Evolutionary conservation across 37 sponge, comb jelly and placozoan genomes (phyloP), one percentile per base, ranked within the genome.

Genomic region (Chondrosia reniformis): DNA sequence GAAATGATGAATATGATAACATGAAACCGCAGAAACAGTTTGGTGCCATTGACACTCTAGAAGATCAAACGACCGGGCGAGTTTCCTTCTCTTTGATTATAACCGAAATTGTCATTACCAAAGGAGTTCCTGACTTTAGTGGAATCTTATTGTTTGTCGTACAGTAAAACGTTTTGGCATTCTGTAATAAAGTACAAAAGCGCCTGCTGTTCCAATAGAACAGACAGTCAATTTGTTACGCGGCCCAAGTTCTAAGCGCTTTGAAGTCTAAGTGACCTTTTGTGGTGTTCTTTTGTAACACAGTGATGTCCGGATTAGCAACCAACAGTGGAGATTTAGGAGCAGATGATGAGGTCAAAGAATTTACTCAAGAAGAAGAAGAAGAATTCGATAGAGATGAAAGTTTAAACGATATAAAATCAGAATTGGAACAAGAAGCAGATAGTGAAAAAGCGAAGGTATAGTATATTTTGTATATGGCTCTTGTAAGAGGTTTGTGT

Each of bases 21-120:
- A 30, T 30, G 25, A 69, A 69, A 69, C 72, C 72, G 21, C 72
- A 69, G 24, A 69, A 69, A 42, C 72, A 36, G 72, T 69, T 34
- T 44, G 72, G 40, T 69, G 25, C 72, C 72, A 69, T 69, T 69
- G 72, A 69, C 72, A 69, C 72, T 69, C 42, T 44, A 69, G 22
- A 36, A 69, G 72, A 69, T 69, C 72, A 69, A 69, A 69, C 72
- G 72, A 69, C 72, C 42, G 43, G 72, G 24, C 43, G 42, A 69
- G 72, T 69, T 69, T 44, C 39, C 22, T 69, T 69, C 41, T 69
- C 72, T 69, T 69, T 69, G 72, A 69, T 69, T 69, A 42, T 37
- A 41, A 69, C 72, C 72, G 72, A 41, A 8, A 22, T 39, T 39
- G 43, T 30, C 5, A 40, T 69, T 40, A 39, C 44, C 58, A 39